These are phyloP conservation scores for Cydia fagiglandana DNA, from an alignment of 1,140 invertebrate species.

Conservation along the genomic window DNA sequence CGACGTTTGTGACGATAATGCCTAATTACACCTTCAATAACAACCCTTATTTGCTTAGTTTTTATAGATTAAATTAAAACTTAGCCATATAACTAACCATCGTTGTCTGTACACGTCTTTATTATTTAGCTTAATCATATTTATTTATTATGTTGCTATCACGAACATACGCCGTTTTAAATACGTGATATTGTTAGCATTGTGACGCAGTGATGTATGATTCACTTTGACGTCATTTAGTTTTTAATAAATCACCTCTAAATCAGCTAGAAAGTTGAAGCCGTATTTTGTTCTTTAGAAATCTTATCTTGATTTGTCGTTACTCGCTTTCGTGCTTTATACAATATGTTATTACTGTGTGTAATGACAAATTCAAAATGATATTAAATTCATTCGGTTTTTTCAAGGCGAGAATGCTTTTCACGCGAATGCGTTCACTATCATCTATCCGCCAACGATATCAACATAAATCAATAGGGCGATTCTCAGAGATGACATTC, in stretches of 20 bases:
- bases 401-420: no score
- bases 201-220: neutral
- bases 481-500: no score
- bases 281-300: no score
- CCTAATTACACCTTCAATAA: constrained; percentile 32
- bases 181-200: neutral
- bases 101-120: neutral
- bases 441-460: no score
- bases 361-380: no score
- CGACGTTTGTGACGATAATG: constrained; percentile 56
- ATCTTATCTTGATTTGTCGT: no score
- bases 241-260: neutral
- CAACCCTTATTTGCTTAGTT: constrained; percentile 8
- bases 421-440: no score
- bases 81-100: neutral
- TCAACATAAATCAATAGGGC: no score
- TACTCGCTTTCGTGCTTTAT: no score
- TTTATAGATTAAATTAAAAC: neutral
- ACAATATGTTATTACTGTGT: no score
- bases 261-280: neutral
- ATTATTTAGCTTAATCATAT: neutral
- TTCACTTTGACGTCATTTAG: neutral
- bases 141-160: neutral
- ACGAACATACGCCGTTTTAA: neutral
- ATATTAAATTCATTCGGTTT: no score